Conservation (phyloP, 2,113 vertebrate genomes). For the Gobius niger region DNA sequence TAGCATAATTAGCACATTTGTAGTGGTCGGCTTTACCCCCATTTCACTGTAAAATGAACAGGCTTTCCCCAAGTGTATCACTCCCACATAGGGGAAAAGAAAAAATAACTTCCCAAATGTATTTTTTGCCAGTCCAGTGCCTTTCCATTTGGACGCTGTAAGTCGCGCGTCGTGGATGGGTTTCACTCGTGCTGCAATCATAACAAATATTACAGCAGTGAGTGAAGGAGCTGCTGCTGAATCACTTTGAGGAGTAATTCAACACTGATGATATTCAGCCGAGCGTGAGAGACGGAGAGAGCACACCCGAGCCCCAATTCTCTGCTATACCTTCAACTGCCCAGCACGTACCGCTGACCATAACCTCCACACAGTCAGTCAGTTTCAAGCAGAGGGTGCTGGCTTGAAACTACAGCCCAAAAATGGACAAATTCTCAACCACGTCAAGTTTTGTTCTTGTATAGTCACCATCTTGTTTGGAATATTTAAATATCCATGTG, state of each 20-base stretch:
- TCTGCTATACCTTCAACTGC: slow-evolving; percentile 14
- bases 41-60: not conserved
- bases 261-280: slow-evolving; percentile 57
- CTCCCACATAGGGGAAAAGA: slow-evolving; percentile 10
- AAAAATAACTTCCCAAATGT: slow-evolving; percentile 13
- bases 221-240: slow-evolving; percentile 32
- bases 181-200: slow-evolving; percentile 44
- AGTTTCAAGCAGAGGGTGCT: not conserved
- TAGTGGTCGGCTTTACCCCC: not conserved
- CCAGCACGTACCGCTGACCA: slow-evolving; percentile 43
- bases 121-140: slow-evolving; percentile 3
- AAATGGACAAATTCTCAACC: not conserved
- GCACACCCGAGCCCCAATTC: slow-evolving; percentile 35
- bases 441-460: not conserved
- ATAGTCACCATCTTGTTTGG: no score
- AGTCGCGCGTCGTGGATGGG: slow-evolving; percentile 28
- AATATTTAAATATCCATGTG: no score
- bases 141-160: slow-evolving; percentile 33
- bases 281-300: slow-evolving; percentile 36
- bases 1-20: not conserved
- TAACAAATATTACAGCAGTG: slow-evolving; percentile 24
- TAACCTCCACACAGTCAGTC: slow-evolving; percentile 36
- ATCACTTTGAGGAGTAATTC: slow-evolving; percentile 54
- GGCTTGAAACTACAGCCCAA: not conserved
- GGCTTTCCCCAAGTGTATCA: not conserved